Evolutionary conservation across 2,113 vertebrate genomes (phyloP).

Genomic region (Apaloderma vittatum): DNA sequence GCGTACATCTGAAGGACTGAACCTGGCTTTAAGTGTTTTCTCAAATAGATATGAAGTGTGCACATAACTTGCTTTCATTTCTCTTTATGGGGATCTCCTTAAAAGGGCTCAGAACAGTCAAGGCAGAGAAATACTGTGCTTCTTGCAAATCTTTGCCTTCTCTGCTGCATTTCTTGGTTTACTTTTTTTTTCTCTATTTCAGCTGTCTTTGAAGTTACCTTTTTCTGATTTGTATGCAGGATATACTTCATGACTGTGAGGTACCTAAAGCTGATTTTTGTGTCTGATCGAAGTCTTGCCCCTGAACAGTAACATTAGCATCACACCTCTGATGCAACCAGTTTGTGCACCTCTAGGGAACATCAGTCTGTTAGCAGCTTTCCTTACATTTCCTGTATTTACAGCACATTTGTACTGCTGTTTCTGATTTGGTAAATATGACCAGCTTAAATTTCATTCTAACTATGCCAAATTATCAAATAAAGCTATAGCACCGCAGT

Average conservation of each 20-base stretch:
- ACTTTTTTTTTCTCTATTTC: background rate
- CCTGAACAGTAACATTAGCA: background rate
- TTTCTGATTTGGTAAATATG: background rate
- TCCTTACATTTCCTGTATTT: background rate
- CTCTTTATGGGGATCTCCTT: background rate
- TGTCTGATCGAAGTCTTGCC: background rate
- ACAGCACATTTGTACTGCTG: background rate
- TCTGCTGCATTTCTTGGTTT: background rate
- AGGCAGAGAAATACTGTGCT: background rate
- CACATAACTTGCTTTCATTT: background rate
- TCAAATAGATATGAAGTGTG: background rate
- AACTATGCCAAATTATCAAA: conserved; percentile 5
- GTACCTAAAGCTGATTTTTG: background rate
- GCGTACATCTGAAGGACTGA: background rate
- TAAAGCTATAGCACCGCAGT: conserved; percentile 1
- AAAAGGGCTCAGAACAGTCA: background rate
- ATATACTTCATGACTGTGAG: background rate
- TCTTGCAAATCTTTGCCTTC: background rate
- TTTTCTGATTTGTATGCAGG: background rate
- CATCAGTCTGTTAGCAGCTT: background rate
- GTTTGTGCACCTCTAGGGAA: background rate
- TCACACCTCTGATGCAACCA: background rate
- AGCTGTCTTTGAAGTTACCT: background rate
- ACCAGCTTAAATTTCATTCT: conserved; percentile 49
- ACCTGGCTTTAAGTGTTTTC: background rate